These are phyloP conservation scores for Clytia hemisphaerica DNA, from an alignment of 30 jellyfish, hydroid and myxozoan genomes.

Conservation along the genomic window DNA sequence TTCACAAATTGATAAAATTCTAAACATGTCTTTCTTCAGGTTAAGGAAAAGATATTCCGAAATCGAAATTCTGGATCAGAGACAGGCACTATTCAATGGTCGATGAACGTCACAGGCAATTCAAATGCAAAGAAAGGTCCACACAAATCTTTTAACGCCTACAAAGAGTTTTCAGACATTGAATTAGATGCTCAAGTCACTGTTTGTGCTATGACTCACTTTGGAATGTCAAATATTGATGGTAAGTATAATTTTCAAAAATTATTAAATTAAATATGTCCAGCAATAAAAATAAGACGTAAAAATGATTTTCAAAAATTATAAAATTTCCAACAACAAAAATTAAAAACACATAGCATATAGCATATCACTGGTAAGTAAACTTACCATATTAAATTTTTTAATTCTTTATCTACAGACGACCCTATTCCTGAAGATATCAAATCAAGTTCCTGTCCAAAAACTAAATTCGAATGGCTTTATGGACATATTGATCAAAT, in stretches of 20 bases:
- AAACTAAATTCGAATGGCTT: conserved; percentile 14
- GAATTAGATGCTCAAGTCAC: conserved; percentile 15
- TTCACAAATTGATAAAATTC: too few species aligned
- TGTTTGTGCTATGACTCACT: conserved; percentile 11
- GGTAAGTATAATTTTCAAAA: too few species aligned
- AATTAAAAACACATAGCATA: too few species aligned
- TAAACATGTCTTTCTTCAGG: too few species aligned
- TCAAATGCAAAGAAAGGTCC: conserved; percentile 32
- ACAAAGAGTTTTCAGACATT: conserved; percentile 14
- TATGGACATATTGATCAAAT: neutral
- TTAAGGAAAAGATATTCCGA: conserved; percentile 9
- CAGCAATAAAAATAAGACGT: too few species aligned
- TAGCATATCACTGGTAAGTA: too few species aligned
- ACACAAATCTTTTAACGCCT: conserved; percentile 14
- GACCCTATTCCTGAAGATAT: conserved; percentile 14
- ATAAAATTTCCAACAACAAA: too few species aligned
- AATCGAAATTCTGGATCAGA: conserved; percentile 20
- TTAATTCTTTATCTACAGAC: too few species aligned
- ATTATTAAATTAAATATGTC: too few species aligned
- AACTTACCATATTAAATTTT: too few species aligned
- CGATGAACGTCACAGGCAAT: conserved; percentile 16
- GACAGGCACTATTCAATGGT: conserved; percentile 15
- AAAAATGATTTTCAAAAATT: too few species aligned
- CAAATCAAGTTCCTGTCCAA: neutral
- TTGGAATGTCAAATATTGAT: conserved; percentile 11